phyloP scores from a whole-genome alignment of 1,140 invertebrate species.

The Drosophila orosa region DNA sequence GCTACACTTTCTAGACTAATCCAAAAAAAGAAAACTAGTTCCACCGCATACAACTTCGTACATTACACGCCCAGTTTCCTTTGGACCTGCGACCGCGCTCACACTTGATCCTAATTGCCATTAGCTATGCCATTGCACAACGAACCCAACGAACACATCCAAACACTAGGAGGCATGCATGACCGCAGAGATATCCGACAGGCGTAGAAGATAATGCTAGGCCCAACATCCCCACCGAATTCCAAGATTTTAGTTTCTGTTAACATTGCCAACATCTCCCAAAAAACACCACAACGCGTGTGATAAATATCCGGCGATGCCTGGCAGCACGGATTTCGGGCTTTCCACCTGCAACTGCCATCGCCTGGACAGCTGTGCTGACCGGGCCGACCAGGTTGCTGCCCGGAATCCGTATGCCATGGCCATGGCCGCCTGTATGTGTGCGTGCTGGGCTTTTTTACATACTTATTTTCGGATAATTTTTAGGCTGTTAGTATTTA shows the following conservation, averaged over 20 bases:
- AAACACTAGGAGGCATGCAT: slow-evolving; percentile 32
- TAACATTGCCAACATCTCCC: neutral
- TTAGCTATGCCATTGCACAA: slow-evolving; percentile 9
- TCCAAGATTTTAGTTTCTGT: neutral
- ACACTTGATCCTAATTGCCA: slow-evolving; percentile 24
- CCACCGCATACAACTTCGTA: slow-evolving; percentile 17
- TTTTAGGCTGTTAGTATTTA: slow-evolving; percentile 58
- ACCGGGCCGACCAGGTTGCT: slow-evolving; percentile 2
- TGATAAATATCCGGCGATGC: slow-evolving; percentile 2
- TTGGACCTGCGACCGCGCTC: slow-evolving; percentile 56
- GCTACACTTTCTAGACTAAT: slow-evolving; percentile 72
- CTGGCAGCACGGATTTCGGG: slow-evolving; percentile 5
- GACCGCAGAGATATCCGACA: slow-evolving; percentile 15
- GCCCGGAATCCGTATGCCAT: neutral
- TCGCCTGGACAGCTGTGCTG: slow-evolving; percentile 35
- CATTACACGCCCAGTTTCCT: slow-evolving; percentile 13
- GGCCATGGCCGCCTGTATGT: slow-evolving; percentile 12
- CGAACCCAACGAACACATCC: slow-evolving; percentile 1
- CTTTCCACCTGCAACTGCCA: neutral
- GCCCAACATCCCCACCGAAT: neutral
- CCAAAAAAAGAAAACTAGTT: neutral
- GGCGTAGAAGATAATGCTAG: neutral
- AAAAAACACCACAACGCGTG: neutral
- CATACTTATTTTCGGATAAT: slow-evolving; percentile 7
- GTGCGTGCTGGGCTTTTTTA: slow-evolving; percentile 30